Percentiles rank a stretch among this genome's conserved stretches.
Conservation (phyloP, 2,888 invertebrate genomes). For the Altica lythri region DNA sequence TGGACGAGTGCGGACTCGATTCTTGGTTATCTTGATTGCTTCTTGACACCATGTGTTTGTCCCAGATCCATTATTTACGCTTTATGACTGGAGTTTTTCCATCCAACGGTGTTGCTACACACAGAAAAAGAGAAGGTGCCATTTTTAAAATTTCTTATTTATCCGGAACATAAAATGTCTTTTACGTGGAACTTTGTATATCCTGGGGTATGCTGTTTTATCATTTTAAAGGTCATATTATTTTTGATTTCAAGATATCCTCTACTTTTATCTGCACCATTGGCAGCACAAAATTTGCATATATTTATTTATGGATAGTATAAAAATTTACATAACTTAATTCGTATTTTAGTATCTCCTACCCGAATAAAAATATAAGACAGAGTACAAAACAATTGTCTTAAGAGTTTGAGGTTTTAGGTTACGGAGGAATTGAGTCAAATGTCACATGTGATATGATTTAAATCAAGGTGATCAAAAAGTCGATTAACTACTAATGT, state of each 20-base stretch:
- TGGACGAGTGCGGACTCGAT: conserved; percentile 47
- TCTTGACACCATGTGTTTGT: conserved; percentile 51
- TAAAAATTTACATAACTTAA: too few species aligned
- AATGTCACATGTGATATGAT: too few species aligned
- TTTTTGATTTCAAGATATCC: conserved; percentile 7
- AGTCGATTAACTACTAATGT: too few species aligned
- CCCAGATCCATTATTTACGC: conserved; percentile 46
- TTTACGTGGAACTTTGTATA: conserved; percentile 18
- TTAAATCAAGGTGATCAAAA: too few species aligned
- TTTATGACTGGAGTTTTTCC: conserved; percentile 28
- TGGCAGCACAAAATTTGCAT: too few species aligned
- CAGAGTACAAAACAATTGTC: too few species aligned
- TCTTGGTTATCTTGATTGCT: conserved; percentile 49
- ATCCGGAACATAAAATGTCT: conserved; percentile 19
- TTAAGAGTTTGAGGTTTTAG: too few species aligned
- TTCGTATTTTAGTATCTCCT: too few species aligned
- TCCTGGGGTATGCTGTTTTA: conserved; percentile 11
- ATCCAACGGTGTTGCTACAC: conserved; percentile 10
- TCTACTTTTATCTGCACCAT: too few species aligned
- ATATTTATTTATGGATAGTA: too few species aligned
- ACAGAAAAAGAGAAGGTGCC: conserved; percentile 14
- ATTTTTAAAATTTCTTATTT: conserved; percentile 31
- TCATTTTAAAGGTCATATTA: neutral
- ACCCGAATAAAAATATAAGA: too few species aligned
- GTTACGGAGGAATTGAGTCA: too few species aligned